phyloP scores from a whole-genome alignment of 2,888 invertebrate genomes.

The Tubulanus polymorphus region DNA sequence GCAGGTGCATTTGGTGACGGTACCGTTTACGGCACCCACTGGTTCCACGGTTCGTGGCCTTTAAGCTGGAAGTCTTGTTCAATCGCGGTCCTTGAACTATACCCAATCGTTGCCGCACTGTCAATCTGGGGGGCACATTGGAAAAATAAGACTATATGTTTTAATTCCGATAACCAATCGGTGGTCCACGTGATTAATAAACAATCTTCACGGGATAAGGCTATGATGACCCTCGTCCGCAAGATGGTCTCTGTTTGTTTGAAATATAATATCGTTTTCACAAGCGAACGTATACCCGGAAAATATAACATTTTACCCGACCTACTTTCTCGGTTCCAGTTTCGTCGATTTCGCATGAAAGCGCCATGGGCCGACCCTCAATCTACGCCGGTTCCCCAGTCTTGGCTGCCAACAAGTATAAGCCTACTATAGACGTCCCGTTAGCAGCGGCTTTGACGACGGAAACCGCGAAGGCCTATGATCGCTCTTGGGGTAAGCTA shows the following conservation, averaged over 20 bases:
- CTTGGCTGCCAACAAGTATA: no score
- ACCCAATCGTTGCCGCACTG: slow-evolving; percentile 3
- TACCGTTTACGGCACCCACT: neutral
- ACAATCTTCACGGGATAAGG: neutral
- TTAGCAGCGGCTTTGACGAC: no score
- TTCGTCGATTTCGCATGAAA: no score
- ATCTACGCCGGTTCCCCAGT: no score
- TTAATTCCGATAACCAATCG: slow-evolving; percentile 6
- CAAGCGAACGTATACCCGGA: neutral
- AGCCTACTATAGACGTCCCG: no score
- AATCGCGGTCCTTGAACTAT: neutral
- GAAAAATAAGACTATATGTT: neutral
- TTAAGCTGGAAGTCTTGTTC: neutral
- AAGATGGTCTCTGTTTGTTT: neutral
- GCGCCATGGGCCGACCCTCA: no score
- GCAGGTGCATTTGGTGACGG: neutral
- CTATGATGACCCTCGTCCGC: neutral
- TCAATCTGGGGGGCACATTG: neutral
- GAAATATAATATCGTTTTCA: neutral
- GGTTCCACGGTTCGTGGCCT: slow-evolving; percentile 5
- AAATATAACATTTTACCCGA: neutral
- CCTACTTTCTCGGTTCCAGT: neutral
- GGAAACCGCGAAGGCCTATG: no score
- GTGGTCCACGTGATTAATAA: slow-evolving; percentile 7
- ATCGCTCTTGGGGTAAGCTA: no score